A percentile compares a stretch with the other conserved stretches of the same genome.
Evolutionary conservation across 1,140 invertebrate genomes (phyloP).

Genomic region (Tetraneura akinire): DNA sequence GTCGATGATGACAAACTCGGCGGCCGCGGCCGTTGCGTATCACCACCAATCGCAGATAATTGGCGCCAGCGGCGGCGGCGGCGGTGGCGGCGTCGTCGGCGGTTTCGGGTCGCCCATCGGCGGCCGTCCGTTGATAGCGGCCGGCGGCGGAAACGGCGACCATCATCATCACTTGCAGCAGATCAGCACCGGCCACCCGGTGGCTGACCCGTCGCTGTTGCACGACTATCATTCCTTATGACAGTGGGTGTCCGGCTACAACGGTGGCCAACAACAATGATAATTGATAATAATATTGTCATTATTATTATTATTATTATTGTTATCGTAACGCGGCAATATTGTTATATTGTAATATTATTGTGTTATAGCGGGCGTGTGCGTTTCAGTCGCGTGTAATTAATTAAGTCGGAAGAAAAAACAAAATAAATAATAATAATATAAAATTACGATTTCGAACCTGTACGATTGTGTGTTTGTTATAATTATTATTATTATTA

Average conservation of each 20-base stretch:
- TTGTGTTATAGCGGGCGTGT: too few species aligned
- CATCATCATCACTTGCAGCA: slow-evolving; percentile 53
- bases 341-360: too few species aligned
- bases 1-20: slow-evolving; percentile 48
- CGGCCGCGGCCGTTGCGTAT: slow-evolving; percentile 52
- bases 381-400: too few species aligned
- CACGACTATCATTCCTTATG: slow-evolving; percentile 58
- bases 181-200: slow-evolving; percentile 53
- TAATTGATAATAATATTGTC: not conserved
- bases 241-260: slow-evolving; percentile 57
- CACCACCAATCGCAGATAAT: slow-evolving; percentile 15
- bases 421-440: too few species aligned
- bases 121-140: slow-evolving; percentile 53
- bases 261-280: slow-evolving; percentile 58
- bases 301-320: too few species aligned
- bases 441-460: too few species aligned
- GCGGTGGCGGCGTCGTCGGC: slow-evolving; percentile 54
- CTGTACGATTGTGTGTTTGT: too few species aligned
- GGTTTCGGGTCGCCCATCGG: slow-evolving; percentile 53
- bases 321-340: too few species aligned
- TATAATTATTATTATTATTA: too few species aligned
- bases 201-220: slow-evolving; percentile 54
- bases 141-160: slow-evolving; percentile 2
- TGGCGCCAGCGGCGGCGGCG: not conserved
- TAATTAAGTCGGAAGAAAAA: too few species aligned